Evolutionary conservation across 2,797 vertebrate genomes (phyloP).

Genomic region (Acanthis flammea): DNA sequence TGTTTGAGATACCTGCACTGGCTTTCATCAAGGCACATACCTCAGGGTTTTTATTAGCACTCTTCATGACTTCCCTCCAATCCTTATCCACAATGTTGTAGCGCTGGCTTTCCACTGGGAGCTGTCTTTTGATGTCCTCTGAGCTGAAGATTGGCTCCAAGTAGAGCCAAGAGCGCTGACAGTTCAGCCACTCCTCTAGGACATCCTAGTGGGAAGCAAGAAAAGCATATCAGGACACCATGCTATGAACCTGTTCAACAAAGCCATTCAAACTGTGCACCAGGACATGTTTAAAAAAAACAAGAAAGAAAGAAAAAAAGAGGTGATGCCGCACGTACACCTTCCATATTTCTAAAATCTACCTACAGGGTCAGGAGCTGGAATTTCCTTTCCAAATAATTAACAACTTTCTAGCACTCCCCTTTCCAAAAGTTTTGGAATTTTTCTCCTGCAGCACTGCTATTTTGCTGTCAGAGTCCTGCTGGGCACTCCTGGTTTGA

Average conservation of each 20-base stretch:
- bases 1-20: not conserved
- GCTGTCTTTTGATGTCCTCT: constrained; percentile 88
- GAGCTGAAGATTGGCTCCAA: constrained; percentile 93
- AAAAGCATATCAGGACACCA: not conserved
- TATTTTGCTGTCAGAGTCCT: not conserved
- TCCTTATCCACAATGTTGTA: constrained; percentile 84
- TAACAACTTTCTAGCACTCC: not conserved
- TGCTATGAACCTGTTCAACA: not conserved
- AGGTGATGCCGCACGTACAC: not conserved
- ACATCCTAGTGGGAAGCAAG: constrained; percentile 80
- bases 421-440: not conserved
- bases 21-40: constrained; percentile 47
- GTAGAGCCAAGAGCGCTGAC: constrained; percentile 90
- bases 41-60: constrained; percentile 80
- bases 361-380: not conserved
- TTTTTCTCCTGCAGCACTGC: not conserved
- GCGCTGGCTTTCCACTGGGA: constrained; percentile 83
- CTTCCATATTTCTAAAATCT: not conserved
- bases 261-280: not conserved
- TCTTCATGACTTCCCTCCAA: constrained; percentile 88
- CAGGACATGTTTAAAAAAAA: not conserved
- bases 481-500: not conserved
- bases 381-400: not conserved
- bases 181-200: constrained; percentile 89
- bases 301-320: not conserved